Evolutionary conservation across 2,797 vertebrate genomes (phyloP).

Genomic region (Heliangelus exortis): DNA sequence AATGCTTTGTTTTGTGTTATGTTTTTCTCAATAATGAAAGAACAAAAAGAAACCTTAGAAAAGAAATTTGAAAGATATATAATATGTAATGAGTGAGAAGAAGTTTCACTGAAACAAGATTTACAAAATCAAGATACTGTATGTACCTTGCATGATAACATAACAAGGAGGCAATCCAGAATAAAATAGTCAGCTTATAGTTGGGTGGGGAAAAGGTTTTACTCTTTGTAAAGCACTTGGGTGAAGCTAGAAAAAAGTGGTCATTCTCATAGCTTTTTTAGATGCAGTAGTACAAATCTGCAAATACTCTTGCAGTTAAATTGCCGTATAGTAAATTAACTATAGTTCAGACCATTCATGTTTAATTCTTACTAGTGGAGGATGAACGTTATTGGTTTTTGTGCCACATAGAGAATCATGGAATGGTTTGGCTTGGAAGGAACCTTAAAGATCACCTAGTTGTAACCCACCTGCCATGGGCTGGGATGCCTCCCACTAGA

Average conservation of each 20-base stretch:
- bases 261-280: background rate
- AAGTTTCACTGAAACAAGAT: background rate
- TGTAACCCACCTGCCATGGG: too few species aligned
- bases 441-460: too few species aligned
- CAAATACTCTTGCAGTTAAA: background rate
- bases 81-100: fast-evolving
- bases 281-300: background rate
- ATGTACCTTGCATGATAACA: fast-evolving
- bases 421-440: too few species aligned
- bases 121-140: background rate
- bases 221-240: background rate
- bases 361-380: background rate
- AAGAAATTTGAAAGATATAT: background rate
- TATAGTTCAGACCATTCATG: background rate
- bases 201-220: fast-evolving
- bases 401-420: background rate
- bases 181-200: background rate
- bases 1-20: background rate
- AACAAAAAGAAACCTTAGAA: background rate
- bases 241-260: background rate
- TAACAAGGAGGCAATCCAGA: background rate
- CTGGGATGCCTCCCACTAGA: too few species aligned
- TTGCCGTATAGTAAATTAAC: background rate
- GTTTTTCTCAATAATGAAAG: background rate
- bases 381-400: background rate